Base-by-base conservation (phyloP, 2,888 invertebrate genomes). In the Dynastes grantii region DNA sequence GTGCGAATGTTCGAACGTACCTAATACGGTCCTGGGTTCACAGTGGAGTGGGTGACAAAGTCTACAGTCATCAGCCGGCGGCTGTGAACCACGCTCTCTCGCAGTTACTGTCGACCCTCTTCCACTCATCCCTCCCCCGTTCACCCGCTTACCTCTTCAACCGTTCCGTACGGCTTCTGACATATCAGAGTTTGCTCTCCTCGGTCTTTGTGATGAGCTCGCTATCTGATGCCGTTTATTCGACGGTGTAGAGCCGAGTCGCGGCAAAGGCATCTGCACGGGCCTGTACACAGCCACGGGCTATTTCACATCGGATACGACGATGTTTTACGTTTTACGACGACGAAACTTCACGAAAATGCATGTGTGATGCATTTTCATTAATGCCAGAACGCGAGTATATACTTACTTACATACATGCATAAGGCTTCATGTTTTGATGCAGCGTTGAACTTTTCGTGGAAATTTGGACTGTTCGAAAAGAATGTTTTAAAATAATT, bases 61-160 rank as follows among this genome's bases (percentile, higher is more conserved):
- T 85, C 84, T 85, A 85, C 81, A 85, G 85, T 84, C 85, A 86
- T 85, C 86, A 85, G 84, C 84, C 85, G 85, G 83, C 85, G 85
- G 79, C 79, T 78, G 70, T 70, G 77, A 85, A 86, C 87, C 85
- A 84, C 84, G 83, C 80, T 83, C 84, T 81, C 83, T 85, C 84
- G 82, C 81, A 73, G 73, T 73, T 73, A 73, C 73, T 73, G 73
- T 81, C 81, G 84, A 85, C 85, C 84, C 85, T 85, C 84, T 79
- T 76, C 80, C 67, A 63, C 83, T 80, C 83, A 84, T 84, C 83
- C 80, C 80, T 81, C 83, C 85, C 85, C 84, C 85, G 85, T 84
- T 78, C 70, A 76, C 64, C 76, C 85, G 85, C 84, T 78, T 76
- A 78, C 64, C 76, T 67, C 76, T 67, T 58, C 63, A 67, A 58